Base-by-base conservation (phyloP, 35 echinoderm and acorn worm species). In the Lytechinus variegatus region DNA sequence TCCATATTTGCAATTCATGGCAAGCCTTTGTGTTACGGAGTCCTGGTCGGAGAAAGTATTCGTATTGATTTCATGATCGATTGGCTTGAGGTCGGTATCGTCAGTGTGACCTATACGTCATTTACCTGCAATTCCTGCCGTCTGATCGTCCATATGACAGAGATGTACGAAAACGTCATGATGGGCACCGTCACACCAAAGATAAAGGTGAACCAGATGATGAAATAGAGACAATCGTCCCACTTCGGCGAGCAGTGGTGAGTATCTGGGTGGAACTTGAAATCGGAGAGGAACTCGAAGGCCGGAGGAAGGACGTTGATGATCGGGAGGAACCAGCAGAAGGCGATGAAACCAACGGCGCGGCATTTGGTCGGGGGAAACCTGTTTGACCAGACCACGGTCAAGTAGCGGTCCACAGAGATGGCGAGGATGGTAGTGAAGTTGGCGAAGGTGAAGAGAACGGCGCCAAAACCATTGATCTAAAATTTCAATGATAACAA, bases 161-260 rank as follows among this genome's bases (percentile, higher is more conserved):
- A 12, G 11, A 57, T 54, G 54, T 93, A 93, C 5, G 29, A 93
- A 44, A 93, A 55, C 0, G 55, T 21, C 92, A 93, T 93, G 92
- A 93, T 57, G 9, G 92, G 92, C 1, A 93, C 52, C 3, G 55
- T 57, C 9, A 93, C 53, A 54, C 92, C 92, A 7, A 55, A 93
- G 92, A 93, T 54, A 10, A 93, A 93, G 9, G 55, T 57, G 10
- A 93, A 93, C 55, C 52, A 55, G 92, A 93, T 93, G 92, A 93
- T 57, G 92, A 55, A 93, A 28, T 93, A 93, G 27, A 57, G 92
- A 93, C 92, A 93, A 21, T 90, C 88, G 0, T 93, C 92, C 92
- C 92, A 93, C 55, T 57, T 93, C 1, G 92, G 92, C 6, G 92
- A 93, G n/a, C 92, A 93, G 92, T 93, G 92, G 28, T 93, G 92